These are phyloP conservation scores for Brachionus calyciflorus DNA, from an alignment of 1,140 invertebrate species.

Conservation along the genomic window DNA sequence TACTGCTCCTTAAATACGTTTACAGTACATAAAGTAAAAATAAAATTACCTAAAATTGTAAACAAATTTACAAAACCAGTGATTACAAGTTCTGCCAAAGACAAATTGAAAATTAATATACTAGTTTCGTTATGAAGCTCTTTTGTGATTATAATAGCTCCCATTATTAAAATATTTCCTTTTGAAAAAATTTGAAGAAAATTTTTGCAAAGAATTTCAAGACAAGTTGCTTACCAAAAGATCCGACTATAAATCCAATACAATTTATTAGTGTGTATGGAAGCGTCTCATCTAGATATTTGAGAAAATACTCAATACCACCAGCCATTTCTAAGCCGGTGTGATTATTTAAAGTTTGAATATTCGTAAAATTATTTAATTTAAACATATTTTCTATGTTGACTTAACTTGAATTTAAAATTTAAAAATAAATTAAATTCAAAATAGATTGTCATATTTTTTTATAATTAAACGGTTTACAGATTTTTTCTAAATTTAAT, in stretches of 20 bases:
- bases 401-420: too few relatives aligned
- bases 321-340: too few relatives aligned
- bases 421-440: too few relatives aligned
- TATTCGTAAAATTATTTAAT: too few relatives aligned
- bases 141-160: slow-evolving; percentile 16
- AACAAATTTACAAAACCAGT: slow-evolving; percentile 46
- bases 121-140: slow-evolving; percentile 39
- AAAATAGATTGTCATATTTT: too few relatives aligned
- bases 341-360: too few relatives aligned
- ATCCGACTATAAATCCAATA: not conserved
- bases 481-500: too few relatives aligned
- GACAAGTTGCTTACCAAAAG: not conserved
- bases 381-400: too few relatives aligned
- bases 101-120: slow-evolving; percentile 47
- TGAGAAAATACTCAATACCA: slow-evolving; percentile 3
- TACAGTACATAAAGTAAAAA: not conserved
- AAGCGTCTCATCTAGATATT: not conserved
- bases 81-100: slow-evolving; percentile 43
- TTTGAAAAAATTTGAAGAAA: not conserved
- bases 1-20: too few relatives aligned
- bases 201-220: not conserved
- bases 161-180: slow-evolving; percentile 35
- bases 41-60: slow-evolving; percentile 38
- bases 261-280: not conserved
- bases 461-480: too few relatives aligned